Evolutionary conservation across 35 echinoderm and acorn worm genomes (phyloP).

Genomic region (Ophioderma brevispina): DNA sequence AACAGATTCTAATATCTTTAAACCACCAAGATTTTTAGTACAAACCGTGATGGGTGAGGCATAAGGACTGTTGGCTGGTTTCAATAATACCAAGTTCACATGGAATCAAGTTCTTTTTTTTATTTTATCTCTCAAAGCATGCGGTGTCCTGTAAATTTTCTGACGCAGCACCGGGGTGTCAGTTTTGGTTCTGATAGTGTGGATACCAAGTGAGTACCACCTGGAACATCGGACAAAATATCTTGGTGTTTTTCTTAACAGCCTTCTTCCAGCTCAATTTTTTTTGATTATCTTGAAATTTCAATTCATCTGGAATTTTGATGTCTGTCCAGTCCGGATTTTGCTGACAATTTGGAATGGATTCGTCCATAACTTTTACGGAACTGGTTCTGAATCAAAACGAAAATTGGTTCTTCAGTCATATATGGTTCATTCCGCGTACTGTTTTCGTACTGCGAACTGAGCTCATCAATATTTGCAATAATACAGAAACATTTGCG

Average conservation of each 20-base stretch:
- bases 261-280: too few species aligned
- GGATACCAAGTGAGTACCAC: neutral
- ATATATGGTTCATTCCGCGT: too few species aligned
- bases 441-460: too few species aligned
- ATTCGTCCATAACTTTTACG: too few species aligned
- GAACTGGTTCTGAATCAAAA: too few species aligned
- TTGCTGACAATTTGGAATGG: neutral
- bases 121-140: conserved; percentile 19
- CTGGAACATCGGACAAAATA: neutral
- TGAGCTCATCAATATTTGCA: too few species aligned
- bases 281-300: too few species aligned
- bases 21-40: conserved; percentile 44
- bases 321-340: neutral
- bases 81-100: conserved; percentile 64
- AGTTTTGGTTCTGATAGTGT: neutral
- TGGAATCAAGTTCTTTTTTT: conserved; percentile 32
- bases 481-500: too few species aligned
- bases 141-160: conserved; percentile 2
- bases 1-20: conserved; percentile 8
- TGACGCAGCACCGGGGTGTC: neutral
- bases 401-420: too few species aligned
- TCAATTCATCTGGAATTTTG: too few species aligned
- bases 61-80: conserved; percentile 6
- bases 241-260: neutral
- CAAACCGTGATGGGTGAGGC: conserved; percentile 35